phyloP scores from a whole-genome alignment of 2,113 vertebrate genomes.

The Paramormyrops kingsleyae region DNA sequence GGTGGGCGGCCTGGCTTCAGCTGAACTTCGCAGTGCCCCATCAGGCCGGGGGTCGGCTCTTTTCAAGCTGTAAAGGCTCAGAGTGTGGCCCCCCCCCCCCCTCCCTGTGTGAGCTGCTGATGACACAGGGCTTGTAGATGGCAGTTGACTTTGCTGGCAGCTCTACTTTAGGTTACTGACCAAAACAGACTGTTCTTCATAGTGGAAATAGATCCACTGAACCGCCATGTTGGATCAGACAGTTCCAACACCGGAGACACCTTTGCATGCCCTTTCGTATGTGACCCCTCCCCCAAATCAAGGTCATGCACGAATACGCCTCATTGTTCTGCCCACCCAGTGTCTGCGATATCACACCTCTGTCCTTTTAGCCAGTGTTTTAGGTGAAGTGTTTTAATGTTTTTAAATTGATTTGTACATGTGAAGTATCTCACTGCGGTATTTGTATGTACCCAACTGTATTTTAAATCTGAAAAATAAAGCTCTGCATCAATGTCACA shows the following conservation, averaged over 20 bases:
- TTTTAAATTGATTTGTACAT: constrained; percentile 5
- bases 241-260: background rate
- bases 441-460: background rate
- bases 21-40: background rate
- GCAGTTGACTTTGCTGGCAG: background rate
- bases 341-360: background rate
- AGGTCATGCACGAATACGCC: background rate
- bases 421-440: background rate
- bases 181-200: background rate
- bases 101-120: background rate
- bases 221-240: background rate
- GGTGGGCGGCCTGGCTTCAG: background rate
- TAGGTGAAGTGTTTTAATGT: background rate
- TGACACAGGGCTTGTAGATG: background rate
- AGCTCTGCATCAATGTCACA: background rate
- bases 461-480: constrained; percentile 10
- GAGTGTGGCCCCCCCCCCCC: background rate
- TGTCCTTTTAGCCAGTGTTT: background rate
- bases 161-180: background rate
- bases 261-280: background rate
- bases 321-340: background rate
- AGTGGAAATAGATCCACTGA: background rate
- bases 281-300: background rate
- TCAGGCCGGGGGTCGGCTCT: too few relatives aligned
- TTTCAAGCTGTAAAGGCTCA: background rate